phyloP scores from a whole-genome alignment of 2,888 invertebrate species.

The Agrotis puta region DNA sequence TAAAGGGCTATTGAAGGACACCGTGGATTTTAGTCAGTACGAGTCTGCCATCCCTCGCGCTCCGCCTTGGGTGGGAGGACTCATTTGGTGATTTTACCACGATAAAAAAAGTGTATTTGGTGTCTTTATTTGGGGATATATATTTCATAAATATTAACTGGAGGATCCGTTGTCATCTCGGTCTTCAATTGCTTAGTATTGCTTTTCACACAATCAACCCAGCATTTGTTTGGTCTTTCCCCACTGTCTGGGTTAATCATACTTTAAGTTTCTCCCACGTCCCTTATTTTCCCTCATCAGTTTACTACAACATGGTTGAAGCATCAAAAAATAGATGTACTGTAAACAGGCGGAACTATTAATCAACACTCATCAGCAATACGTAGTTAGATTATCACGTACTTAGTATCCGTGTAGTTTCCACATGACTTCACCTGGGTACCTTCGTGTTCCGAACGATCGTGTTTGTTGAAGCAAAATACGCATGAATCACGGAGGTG shows the following conservation, averaged over 20 bases:
- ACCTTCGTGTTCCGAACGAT: conserved; percentile 45
- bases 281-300: background rate
- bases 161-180: background rate
- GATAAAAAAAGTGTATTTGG: too few species aligned
- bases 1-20: too few species aligned
- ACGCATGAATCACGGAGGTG: conserved; percentile 66
- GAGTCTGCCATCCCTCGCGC: too few species aligned
- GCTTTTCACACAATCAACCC: background rate
- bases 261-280: background rate
- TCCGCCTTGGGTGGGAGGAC: too few species aligned
- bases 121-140: background rate
- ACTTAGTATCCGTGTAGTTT: conserved; percentile 67
- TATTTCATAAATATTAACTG: too few species aligned
- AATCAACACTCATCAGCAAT: conserved; percentile 47
- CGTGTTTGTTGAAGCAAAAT: conserved; percentile 57
- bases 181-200: background rate
- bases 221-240: background rate
- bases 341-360: conserved; percentile 49
- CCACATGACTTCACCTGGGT: conserved; percentile 70
- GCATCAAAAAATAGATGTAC: background rate
- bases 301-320: background rate
- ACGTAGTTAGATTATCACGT: conserved; percentile 69
- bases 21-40: too few species aligned
- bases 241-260: too few species aligned
- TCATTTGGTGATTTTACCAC: too few species aligned